Base-by-base conservation (phyloP, 1,140 invertebrate species). In the Asobara japonica region DNA sequence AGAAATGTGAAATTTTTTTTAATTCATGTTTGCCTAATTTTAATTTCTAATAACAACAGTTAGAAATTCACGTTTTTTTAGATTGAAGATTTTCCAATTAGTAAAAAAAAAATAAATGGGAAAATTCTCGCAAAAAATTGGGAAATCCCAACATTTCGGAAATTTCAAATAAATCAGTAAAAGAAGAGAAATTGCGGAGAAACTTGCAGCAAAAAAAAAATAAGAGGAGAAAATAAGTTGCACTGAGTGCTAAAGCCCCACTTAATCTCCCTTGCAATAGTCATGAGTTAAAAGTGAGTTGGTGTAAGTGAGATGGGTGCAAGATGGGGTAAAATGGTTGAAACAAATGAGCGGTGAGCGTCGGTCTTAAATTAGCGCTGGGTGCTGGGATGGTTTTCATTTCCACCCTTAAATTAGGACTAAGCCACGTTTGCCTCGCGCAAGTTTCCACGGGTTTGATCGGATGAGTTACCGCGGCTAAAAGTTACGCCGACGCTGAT, bases 371-470 rank as follows among this genome's bases (percentile, higher is more conserved):
- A 87, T 87, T 87, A 87, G 84, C 83, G 80, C 79, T 73, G 75
- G 41, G 41, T 16, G 79, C 38, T 77, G 78, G 80, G 79, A 80
- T 85, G 85, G 83, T 87, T 87, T 86, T 88, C 85, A 84, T 85
- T 86, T 86, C 83, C 78, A 82, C 84, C 84, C 84, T 86, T 84
- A 88, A 88, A 87, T 88, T 88, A 87, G 84, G 80, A 85, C 82
- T 86, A 84, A 86, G 82, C 83, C 78, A 36, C 60, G 30, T 67
- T 45, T 61, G 33, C 72, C 69, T 80, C 80, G 79, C 80, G 75
- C 79, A 84, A 84, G 81, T 83, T 82, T 82, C 81, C 79, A 62
- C 29, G 76, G 76, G 82, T 82, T 84, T 83, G 83, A 84, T 84
- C 81, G 79, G 83, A 82, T 81, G 80, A 83, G 80, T 83, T 84